These are phyloP conservation scores for Drosophila mojavensis DNA, from an alignment of 1,140 invertebrate species.

Conservation along the genomic window DNA sequence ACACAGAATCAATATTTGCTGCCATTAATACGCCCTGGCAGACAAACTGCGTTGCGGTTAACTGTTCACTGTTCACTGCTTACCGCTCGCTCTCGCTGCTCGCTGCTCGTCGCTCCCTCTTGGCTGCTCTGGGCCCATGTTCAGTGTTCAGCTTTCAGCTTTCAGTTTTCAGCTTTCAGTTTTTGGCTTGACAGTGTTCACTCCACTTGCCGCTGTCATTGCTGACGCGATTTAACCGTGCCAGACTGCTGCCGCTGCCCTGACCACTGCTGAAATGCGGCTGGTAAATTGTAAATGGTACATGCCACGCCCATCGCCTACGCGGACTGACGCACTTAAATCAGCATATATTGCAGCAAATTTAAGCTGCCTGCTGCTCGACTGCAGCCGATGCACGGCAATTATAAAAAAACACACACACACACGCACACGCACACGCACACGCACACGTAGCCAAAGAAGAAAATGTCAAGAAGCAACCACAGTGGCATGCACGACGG, in stretches of 20 bases:
- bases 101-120: no score
- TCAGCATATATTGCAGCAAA: conserved; percentile 13
- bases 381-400: conserved; percentile 11
- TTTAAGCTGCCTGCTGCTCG: conserved; percentile 26
- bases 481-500: background rate
- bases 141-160: background rate
- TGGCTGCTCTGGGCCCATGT: no score
- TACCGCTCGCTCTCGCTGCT: background rate
- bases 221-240: conserved; percentile 19
- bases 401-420: conserved; percentile 10
- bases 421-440: conserved; percentile 1
- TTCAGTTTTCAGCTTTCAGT: background rate
- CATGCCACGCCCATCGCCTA: conserved; percentile 12
- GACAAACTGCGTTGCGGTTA: conserved; percentile 36
- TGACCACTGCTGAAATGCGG: conserved; percentile 10
- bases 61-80: conserved; percentile 9
- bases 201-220: conserved; percentile 2
- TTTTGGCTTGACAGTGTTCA: background rate
- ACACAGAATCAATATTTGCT: conserved; percentile 52
- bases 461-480: background rate
- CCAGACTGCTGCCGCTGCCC: conserved; percentile 4
- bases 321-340: conserved; percentile 17
- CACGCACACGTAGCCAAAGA: conserved; percentile 4
- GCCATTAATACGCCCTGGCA: conserved; percentile 40
- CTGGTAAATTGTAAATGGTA: conserved; percentile 27